Percentiles rank a stretch among this genome's conserved stretches.
Evolutionary conservation across 2,888 invertebrate species (phyloP).

Genomic region (Stenotaenia linearis): DNA sequence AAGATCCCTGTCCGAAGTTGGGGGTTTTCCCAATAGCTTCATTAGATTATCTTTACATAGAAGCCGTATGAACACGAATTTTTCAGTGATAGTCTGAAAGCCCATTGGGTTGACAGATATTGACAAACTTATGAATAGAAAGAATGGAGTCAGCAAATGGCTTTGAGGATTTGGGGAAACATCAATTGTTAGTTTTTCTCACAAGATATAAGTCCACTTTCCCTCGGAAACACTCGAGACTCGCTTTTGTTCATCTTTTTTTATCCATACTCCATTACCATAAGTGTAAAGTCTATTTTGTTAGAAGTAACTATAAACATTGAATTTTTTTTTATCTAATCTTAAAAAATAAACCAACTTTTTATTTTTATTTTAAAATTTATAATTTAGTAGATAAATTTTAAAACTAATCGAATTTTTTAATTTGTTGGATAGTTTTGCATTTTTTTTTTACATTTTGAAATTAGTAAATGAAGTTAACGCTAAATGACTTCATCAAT

Average conservation of each 20-base stretch:
- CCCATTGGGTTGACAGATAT: not conserved
- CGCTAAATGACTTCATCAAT: not conserved
- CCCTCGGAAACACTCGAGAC: not conserved
- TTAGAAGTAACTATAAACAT: not conserved
- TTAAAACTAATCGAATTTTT: not conserved
- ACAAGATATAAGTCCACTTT: not conserved
- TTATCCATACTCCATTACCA: not conserved
- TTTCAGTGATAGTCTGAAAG: not conserved
- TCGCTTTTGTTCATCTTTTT: not conserved
- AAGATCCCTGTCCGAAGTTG: not conserved
- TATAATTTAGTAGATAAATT: not conserved
- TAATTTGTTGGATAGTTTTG: not conserved
- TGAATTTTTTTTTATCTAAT: not conserved
- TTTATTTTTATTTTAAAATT: not conserved
- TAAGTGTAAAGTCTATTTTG: not conserved
- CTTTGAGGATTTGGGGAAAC: not conserved
- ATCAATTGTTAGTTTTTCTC: not conserved
- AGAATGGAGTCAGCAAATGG: not conserved
- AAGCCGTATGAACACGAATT: not conserved
- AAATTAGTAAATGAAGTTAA: not conserved
- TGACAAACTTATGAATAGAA: not conserved
- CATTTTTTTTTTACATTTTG: not conserved
- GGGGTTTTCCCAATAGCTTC: slow-evolving; percentile 7
- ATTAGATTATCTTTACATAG: not conserved
- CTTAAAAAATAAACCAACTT: not conserved